Percentiles rank a stretch among this genome's conserved stretches.
These are phyloP conservation scores for Bombus superbus DNA, from an alignment of 1,140 invertebrate species.

Conservation along the genomic window DNA sequence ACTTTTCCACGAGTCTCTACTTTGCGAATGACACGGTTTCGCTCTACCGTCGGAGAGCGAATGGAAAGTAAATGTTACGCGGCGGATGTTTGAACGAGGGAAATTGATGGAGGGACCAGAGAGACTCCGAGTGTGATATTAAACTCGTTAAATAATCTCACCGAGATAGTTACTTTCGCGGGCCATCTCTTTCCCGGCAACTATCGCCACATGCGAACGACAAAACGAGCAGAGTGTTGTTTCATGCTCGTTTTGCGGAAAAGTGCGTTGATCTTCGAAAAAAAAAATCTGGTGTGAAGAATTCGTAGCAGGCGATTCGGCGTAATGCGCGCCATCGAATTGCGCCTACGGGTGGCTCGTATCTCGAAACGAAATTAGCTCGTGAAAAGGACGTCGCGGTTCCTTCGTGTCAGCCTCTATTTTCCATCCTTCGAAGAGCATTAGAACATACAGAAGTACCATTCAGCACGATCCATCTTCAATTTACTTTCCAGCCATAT, in stretches of 20 bases:
- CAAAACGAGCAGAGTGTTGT: background rate
- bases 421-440: background rate
- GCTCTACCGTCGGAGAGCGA: background rate
- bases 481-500: conserved; percentile 1
- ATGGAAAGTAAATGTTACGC: background rate
- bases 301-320: background rate
- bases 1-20: background rate
- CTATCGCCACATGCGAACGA: too few relatives aligned
- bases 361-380: background rate
- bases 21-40: background rate
- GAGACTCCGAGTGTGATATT: too few relatives aligned
- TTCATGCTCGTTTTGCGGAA: background rate
- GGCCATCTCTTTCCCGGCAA: background rate
- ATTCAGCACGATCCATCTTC: conserved; percentile 12
- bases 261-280: background rate
- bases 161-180: background rate
- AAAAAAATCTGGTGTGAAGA: background rate
- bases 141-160: background rate
- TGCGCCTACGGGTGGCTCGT: background rate
- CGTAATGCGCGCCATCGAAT: background rate
- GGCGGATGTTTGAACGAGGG: background rate
- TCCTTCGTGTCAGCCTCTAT: too few relatives aligned
- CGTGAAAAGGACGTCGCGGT: background rate
- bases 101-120: background rate
- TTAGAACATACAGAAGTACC: background rate